Base-by-base conservation (phyloP, 2,797 vertebrate species). In the Taenioides sp. region DNA sequence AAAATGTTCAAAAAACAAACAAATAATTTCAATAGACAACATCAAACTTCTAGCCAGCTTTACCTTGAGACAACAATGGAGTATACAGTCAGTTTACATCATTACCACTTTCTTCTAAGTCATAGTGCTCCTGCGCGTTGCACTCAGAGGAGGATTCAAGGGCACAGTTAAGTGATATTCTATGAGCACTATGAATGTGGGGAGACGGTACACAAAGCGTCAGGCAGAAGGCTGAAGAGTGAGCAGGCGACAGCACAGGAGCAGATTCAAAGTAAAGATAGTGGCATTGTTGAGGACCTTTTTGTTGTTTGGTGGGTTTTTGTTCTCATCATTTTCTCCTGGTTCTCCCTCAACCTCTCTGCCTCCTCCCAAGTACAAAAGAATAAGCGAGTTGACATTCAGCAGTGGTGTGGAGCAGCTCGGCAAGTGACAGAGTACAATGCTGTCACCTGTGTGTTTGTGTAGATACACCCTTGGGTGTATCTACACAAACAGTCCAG, bases 121-220 rank as follows among this genome's bases (percentile, higher is more conserved):
- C 82, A 84, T 87, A 75, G 77, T 79, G 75, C 62, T 72, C 62
- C 77, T 83, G 63, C 40, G 67, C 50, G 73, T 84, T 23, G 76
- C 77, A 77, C 85, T 85, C 18, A 66, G 84, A 91, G 85, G 90
- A 89, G 84, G 88, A 88, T 90, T 91, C 89, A 92, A 92, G 92
- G 92, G 80, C 90, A 90, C 76, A 86, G 84, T 81, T 87, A 88
- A 90, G 88, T 88, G 88, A 87, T 90, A 90, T 91, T 92, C 89
- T 84, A 79, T 70, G 82, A 88, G 82, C 80, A 71, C 76, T 74
- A 74, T 74, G 84, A 87, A 87, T 81, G 77, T 80, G 77, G 57
- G 57, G 67, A 69, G 72, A 66, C 40, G 16, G 74, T 82, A 89
- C 81, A 89, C 87, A 86, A 85, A 69, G 67, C 66, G 77, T 72